phyloP scores from a whole-genome alignment of 1,140 invertebrate species.

The Drosophila arizonae region DNA sequence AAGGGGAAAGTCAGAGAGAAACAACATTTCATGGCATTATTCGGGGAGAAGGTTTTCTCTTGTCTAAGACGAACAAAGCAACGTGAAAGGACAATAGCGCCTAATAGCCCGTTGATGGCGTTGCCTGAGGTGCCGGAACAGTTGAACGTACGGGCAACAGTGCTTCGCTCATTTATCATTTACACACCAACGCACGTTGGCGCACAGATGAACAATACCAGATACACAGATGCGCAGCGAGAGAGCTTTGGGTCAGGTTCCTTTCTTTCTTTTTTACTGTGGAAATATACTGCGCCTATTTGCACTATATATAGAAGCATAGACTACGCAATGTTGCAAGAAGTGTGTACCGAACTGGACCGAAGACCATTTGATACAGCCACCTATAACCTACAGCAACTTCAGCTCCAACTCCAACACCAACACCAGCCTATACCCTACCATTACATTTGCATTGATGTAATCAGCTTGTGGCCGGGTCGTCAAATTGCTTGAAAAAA shows the following conservation, averaged over 20 bases:
- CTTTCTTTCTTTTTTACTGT: conserved; percentile 51
- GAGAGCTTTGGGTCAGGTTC: conserved; percentile 3
- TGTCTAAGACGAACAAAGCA: conserved; percentile 22
- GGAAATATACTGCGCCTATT: conserved; percentile 64
- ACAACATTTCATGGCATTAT: conserved; percentile 25
- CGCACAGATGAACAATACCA: conserved; percentile 59
- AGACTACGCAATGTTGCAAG: conserved; percentile 18
- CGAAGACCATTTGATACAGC: conserved; percentile 22
- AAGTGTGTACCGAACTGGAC: background rate
- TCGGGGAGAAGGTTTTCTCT: conserved; percentile 14
- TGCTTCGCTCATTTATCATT: conserved; percentile 75
- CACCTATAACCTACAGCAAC: too few relatives aligned
- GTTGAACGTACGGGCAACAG: conserved; percentile 50
- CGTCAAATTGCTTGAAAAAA: conserved; percentile 64
- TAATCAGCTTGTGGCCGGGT: conserved; percentile 72
- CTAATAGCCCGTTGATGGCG: conserved; percentile 71
- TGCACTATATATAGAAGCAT: conserved; percentile 38
- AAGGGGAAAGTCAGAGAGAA: conserved; percentile 7
- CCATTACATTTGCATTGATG: conserved; percentile 74
- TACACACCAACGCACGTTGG: conserved; percentile 76
- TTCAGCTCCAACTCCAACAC: background rate
- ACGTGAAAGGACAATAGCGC: conserved; percentile 62
- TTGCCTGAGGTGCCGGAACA: conserved; percentile 56
- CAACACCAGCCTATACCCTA: background rate
- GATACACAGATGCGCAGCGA: conserved; percentile 22